Evolutionary conservation across 1,140 invertebrate genomes (phyloP), one percentile per base, ranked within the genome.

Genomic region (Calephelis virginiensis): DNA sequence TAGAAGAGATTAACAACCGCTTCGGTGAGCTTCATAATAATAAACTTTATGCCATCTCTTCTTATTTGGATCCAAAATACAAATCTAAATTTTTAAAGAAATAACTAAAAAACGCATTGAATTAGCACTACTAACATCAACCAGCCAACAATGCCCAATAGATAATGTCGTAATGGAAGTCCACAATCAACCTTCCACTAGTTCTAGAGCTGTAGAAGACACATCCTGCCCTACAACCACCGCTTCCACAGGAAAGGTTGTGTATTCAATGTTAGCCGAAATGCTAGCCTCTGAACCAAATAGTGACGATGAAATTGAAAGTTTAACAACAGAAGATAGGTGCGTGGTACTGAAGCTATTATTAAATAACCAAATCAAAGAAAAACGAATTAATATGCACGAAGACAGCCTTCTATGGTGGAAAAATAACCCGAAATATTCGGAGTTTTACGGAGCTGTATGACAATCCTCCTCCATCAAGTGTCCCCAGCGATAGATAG

Each of bases 341-440:
- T 17, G 61, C 61, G 61, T 47, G 61, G 61, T 62, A 62, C 43
- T 62, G 46, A 62, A 62, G 61, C 46, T 62, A 62, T n/a, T 62
- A 47, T 62, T 62, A 47, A 62, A 47, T 62, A 62, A 62, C 43
- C 47, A 46, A 13, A 47, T 62, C 48, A 63, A 63, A 49, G 45
- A 48, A 49, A 63, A 48, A 63, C 14, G 17, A 63, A 63, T 63
- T 49, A 63, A 63, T 49, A 48, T 63, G 46, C 61, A 63, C 7
- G 61, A 63, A 17, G 46, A 63, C 61, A 63, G 61, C 37, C 61
- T 63, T 63, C 46, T 48, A 63, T 63, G 46, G 14, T 63, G 61
- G 61, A 63, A 63, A 48, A 63, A 63, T 63, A 63, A 63, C 37
- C 61, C 61, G 11, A 48, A 63, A 48, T 63, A 63, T 63, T 63